Evolutionary conservation across 2,113 vertebrate genomes (phyloP), one percentile per base, ranked within the genome.

Genomic region (Bettongia penicillata): DNA sequence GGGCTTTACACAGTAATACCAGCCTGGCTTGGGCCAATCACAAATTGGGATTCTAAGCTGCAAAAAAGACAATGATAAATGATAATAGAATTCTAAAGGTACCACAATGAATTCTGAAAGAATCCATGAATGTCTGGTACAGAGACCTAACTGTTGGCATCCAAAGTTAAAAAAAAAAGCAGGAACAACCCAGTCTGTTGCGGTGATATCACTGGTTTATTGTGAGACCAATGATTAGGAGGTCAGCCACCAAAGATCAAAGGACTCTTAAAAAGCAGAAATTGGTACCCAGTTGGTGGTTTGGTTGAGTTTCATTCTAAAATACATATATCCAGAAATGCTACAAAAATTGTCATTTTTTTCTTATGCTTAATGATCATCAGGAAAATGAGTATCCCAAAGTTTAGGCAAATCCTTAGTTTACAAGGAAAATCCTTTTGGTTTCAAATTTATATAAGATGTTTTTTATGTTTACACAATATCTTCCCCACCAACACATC

Each of bases 161-260:
- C 97, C 47, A 48, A 53, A 93, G 96, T 95, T 91, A 91, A 31
- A 37, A 68, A 61, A n/a, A n/a, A 84, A n/a, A 43, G 16, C 16
- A 84, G n/a, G 4, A 49, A 92, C 16, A 1, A 26, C 95, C 19
- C 53, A 50, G 4, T 43, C 93, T 91, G 2, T 89, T 28, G 94
- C 24, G 97, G 97, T 92, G 92, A 92, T 93, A 90, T 95, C 92
- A 16, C 89, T 94, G 7, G 31, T 2, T 68, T 96, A 95, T 90
- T 94, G 91, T 53, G 90, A 0, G 25, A 68, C 57, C 14, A 0
- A 11, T n/a, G 77, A 61, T 68, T 43, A 52, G 61, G 43, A 10
- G 49, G 47, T 96, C 91, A 94, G 93, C 53, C 94, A 96, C 97
- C 94, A 95, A 97, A 98, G 95, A 96, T 95, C 52, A 94, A 94